Evolutionary conservation across 2,113 vertebrate species (phyloP).

Genomic region (Pachycephala philippinensis): DNA sequence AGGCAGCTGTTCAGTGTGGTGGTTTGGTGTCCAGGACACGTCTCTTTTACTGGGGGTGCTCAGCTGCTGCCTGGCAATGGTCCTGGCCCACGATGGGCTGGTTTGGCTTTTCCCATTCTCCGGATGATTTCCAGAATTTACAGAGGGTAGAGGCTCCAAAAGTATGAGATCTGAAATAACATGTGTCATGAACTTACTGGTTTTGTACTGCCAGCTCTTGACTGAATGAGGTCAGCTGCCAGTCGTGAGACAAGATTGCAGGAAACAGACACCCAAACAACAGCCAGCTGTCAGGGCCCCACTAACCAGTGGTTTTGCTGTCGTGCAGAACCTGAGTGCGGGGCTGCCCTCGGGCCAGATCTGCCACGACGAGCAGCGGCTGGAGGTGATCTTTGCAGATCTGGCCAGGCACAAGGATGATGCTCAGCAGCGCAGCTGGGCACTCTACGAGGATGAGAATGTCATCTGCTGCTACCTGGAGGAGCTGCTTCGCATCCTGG

Average conservation of each 20-base stretch:
- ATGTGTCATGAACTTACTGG: not conserved
- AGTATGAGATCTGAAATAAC: not conserved
- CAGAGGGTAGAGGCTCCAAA: not conserved
- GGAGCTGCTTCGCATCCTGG: constrained; percentile 91
- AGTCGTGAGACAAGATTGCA: not conserved
- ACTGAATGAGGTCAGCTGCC: constrained; percentile 22
- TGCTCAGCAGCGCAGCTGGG: constrained; percentile 94
- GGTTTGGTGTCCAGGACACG: not conserved
- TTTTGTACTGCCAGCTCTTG: constrained; percentile 1
- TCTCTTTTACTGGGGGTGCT: not conserved
- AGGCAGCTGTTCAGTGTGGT: not conserved
- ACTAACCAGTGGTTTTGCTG: not conserved
- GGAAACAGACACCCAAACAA: not conserved
- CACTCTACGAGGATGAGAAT: constrained; percentile 78
- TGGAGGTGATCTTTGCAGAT: constrained; percentile 95
- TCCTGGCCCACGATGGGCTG: not conserved
- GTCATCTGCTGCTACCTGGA: constrained; percentile 83
- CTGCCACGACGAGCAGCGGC: constrained; percentile 92
- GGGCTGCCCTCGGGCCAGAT: constrained; percentile 91
- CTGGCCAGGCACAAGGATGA: constrained; percentile 89
- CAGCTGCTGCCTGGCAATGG: not conserved
- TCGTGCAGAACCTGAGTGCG: constrained; percentile 77
- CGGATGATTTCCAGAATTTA: not conserved
- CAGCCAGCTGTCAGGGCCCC: not conserved
- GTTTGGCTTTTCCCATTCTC: not conserved